Evolutionary conservation across 1,140 invertebrate genomes (phyloP).

Genomic region (Amphibalanus amphitrite): DNA sequence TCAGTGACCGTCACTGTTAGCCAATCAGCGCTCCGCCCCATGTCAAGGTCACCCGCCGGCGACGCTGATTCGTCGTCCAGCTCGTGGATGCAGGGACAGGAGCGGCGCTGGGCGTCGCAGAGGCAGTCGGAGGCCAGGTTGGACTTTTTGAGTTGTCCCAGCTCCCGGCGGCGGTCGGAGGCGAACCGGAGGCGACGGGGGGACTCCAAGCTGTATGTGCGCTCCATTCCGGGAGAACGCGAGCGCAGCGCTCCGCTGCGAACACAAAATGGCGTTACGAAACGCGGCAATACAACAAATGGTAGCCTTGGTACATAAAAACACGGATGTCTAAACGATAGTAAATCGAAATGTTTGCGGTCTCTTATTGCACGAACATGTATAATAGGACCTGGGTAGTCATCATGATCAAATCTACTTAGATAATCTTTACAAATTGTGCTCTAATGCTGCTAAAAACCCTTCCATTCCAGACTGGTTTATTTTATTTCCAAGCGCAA

Average conservation of each 20-base stretch:
- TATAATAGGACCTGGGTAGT: too few species aligned
- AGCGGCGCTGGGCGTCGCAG: slow-evolving; percentile 11
- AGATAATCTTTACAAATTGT: too few species aligned
- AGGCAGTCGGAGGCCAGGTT: slow-evolving; percentile 9
- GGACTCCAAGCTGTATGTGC: slow-evolving; percentile 58
- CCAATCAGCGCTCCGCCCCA: not conserved
- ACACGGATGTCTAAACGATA: too few species aligned
- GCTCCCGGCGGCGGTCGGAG: slow-evolving; percentile 19
- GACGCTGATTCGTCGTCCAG: not conserved
- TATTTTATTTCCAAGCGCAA: too few species aligned
- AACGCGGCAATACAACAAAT: too few species aligned
- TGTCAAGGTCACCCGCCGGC: not conserved
- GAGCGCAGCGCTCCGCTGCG: slow-evolving; percentile 29
- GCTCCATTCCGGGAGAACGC: slow-evolving; percentile 21
- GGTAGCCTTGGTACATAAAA: too few species aligned
- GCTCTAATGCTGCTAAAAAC: too few species aligned
- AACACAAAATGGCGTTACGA: slow-evolving; percentile 46
- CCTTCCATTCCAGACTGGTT: too few species aligned
- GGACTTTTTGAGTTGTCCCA: not conserved
- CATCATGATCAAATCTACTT: too few species aligned
- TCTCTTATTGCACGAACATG: too few species aligned
- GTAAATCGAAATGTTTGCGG: too few species aligned
- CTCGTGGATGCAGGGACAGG: slow-evolving; percentile 16
- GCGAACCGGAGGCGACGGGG: slow-evolving; percentile 59
- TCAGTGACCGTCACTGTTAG: not conserved